A percentile compares a stretch with the other conserved stretches of the same genome.
These are phyloP conservation scores for Tribolium castaneum DNA, from an alignment of 1,140 invertebrate genomes.

Conservation along the genomic window DNA sequence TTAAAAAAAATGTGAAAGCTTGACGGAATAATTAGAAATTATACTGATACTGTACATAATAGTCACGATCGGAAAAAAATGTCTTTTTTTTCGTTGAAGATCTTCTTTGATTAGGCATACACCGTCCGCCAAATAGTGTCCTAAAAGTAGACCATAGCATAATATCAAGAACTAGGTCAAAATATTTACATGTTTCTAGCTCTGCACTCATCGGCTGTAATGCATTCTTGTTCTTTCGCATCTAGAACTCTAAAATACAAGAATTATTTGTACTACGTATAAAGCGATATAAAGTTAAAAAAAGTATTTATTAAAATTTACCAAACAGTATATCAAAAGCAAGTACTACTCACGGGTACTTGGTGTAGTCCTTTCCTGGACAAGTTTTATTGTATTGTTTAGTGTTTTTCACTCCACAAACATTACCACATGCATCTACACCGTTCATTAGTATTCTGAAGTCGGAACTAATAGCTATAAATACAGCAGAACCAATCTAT, in stretches of 20 bases:
- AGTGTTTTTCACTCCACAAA: not conserved
- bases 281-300: not conserved
- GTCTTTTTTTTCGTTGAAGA: too few species aligned
- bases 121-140: not conserved
- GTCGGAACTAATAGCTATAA: not conserved
- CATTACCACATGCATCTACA: not conserved
- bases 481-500: not conserved
- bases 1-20: too few species aligned
- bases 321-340: too few species aligned
- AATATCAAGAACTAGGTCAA: not conserved
- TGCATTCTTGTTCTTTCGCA: not conserved
- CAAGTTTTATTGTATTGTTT: not conserved
- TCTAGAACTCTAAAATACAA: not conserved
- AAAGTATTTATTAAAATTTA: too few species aligned
- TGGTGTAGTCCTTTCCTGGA: not conserved
- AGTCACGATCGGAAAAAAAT: too few species aligned
- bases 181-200: not conserved
- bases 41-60: too few species aligned
- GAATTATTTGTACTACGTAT: not conserved
- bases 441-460: not conserved
- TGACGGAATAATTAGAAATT: too few species aligned
- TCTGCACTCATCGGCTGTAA: not conserved
- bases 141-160: not conserved
- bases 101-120: not conserved
- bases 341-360: not conserved